phyloP scores from a whole-genome alignment of 2,888 invertebrate species.

The Gymnoscelis rufifasciata region DNA sequence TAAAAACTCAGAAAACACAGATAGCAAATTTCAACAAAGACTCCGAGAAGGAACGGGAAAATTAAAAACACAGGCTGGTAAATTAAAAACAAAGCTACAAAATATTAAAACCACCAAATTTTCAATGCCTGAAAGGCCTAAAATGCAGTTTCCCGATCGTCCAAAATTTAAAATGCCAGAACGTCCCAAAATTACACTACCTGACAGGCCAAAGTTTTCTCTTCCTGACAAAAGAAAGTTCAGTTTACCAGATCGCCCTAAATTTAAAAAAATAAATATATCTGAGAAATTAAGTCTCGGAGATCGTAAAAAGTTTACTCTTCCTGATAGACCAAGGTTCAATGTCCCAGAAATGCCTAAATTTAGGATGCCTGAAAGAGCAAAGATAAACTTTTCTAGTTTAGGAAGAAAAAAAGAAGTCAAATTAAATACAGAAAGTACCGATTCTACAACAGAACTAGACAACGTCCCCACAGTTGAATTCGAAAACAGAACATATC shows the following conservation, averaged over 20 bases:
- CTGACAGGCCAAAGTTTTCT: conserved; percentile 79
- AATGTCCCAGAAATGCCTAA: conserved; percentile 77
- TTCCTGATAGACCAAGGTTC: conserved; percentile 80
- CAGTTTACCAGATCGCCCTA: conserved; percentile 81
- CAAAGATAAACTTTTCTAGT: conserved; percentile 82
- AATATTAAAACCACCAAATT: conserved; percentile 80
- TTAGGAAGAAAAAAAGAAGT: conserved; percentile 75
- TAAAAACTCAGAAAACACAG: conserved; percentile 71
- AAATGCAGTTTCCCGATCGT: conserved; percentile 79
- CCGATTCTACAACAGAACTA: conserved; percentile 56
- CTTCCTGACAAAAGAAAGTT: conserved; percentile 81
- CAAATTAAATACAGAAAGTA: conserved; percentile 55
- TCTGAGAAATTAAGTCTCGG: conserved; percentile 75
- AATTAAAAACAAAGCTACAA: conserved; percentile 83
- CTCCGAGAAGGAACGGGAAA: conserved; percentile 85
- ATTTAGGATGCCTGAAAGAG: conserved; percentile 78
- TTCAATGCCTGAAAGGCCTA: conserved; percentile 75
- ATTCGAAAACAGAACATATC: conserved; percentile 87
- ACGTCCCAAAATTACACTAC: conserved; percentile 75
- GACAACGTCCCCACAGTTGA: conserved; percentile 80
- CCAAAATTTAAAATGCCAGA: conserved; percentile 74
- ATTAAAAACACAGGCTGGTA: conserved; percentile 84
- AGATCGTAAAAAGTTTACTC: conserved; percentile 80
- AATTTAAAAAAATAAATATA: conserved; percentile 70
- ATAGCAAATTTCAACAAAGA: conserved; percentile 81